Base-by-base conservation (phyloP, 2,888 invertebrate genomes). In the Melanotus villosus region DNA sequence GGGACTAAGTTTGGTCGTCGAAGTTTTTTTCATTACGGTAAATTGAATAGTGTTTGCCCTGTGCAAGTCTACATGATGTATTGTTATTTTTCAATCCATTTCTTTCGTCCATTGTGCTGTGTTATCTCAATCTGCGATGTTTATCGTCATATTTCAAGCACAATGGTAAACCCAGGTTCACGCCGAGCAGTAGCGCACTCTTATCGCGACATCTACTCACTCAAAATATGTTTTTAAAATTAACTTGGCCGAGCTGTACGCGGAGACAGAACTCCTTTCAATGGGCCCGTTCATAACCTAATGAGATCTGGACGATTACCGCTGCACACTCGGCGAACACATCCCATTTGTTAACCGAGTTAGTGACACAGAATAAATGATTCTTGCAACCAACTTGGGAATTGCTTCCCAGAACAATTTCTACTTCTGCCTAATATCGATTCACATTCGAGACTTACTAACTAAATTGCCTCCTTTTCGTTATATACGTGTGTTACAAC, bases 91-190 rank as follows among this genome's bases (percentile, higher is more conserved):
- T 76, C 76, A 75, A 75, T 76, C 75, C 77, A 77, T 74, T 78
- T 78, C 78, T 78, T 79, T 78, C 75, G 74, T 70, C 76, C 73
- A 79, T 78, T 79, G 78, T 80, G 74, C 76, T 63, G 68, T 67
- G 71, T 67, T 81, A 82, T 82, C 82, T 79, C 65, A 76, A 82
- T 82, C 83, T 78, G 76, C 75, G 84, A 84, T 84, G 80, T 76
- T 82, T 83, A 84, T 84, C 84, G 76, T 81, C 81, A 81, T 82
- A 83, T 83, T 84, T 83, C 80, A 79, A 80, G 80, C 82, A 84
- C 83, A 84, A 83, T 83, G 78, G 80, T 75, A 77, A 78, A 77
- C 78, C 76, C 72, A 79, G 77, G 80, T 81, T 83, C 82, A 81
- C 80, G 81, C 80, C 78, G 80, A 71, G 80, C 81, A 74, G 81